Percentiles rank a stretch among this genome's conserved stretches.
Conservation (phyloP, 2,113 vertebrate species). For the Bostrychus sinensis region DNA sequence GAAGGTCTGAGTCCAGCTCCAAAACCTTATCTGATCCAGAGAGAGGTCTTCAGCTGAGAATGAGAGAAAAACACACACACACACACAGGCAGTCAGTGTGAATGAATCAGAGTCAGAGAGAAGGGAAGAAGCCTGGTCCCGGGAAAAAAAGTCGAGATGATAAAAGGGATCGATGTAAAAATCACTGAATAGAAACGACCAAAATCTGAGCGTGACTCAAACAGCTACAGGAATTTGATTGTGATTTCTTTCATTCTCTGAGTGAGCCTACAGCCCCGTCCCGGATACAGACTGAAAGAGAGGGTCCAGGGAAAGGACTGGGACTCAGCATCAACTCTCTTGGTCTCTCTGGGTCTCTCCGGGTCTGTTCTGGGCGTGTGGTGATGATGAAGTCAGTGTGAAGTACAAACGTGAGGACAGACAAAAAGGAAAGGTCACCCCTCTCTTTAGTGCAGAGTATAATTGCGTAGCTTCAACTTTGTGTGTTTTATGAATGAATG, state of each 20-base stretch:
- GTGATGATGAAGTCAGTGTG: constrained; percentile 64
- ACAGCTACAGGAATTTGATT: no score
- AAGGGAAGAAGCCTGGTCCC: no score
- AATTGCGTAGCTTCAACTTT: constrained; percentile 11
- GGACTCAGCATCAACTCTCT: no score
- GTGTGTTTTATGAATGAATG: constrained; percentile 54
- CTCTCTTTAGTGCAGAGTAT: neutral
- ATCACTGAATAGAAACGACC: no score
- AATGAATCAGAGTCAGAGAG: constrained; percentile 43
- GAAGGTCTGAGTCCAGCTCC: constrained; percentile 73
- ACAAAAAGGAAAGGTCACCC: constrained; percentile 45
- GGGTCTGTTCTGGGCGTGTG: constrained; percentile 39
- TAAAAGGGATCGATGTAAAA: no score
- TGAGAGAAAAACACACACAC: constrained; percentile 63
- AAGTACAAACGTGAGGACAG: constrained; percentile 52
- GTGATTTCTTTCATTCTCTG: no score
- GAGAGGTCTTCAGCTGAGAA: constrained; percentile 59
- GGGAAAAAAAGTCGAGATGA: no score
- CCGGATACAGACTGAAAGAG: constrained; percentile 19
- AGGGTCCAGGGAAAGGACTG: constrained; percentile 41
- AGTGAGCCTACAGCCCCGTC: no score
- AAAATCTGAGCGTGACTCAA: no score
- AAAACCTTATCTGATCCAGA: constrained; percentile 75
- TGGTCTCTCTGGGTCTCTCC: neutral
- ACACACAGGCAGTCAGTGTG: constrained; percentile 36